Evolutionary conservation across 2,888 invertebrate genomes (phyloP), one percentile per base, ranked within the genome.

Genomic region (Liopterus haemorrhoidalis): DNA sequence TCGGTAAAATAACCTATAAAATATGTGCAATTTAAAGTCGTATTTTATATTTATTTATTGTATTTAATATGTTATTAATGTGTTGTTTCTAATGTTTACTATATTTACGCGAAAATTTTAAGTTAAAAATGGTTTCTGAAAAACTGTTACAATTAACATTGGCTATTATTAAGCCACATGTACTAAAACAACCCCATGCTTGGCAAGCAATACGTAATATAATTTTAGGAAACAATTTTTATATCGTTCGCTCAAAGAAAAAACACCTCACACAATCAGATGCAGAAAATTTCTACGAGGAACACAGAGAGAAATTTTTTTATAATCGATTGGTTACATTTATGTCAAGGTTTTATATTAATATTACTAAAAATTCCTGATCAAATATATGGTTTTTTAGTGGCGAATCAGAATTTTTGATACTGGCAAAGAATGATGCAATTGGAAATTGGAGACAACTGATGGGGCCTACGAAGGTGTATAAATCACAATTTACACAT

Each of bases 381-480:
- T 16, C 21, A 14, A 2, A 21, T 6, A 14, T 22, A 22, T 21
- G 19, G 30, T 54, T 38, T 72, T 77, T 57, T 62, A 94, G 93
- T 73, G 94, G 93, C 1, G 81, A 82, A n/a, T 79, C 86, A 40
- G 82, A 85, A 58, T 75, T 86, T 6, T 81, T 88, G 55, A 78
- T 95, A 51, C 69, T 95, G 52, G 83, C 85, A 5, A 77, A 81
- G 49, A 70, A 77, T 31, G 75, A 90, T 68, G 87, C 87, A 4
- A 84, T 95, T 53, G 59, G 68, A 12, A 72, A 79, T 40, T 95
- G 95, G 95, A 75, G 95, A 51, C 62, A 69, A 39, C 66, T 94
- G 36, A 81, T 95, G 72, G 95, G 95, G 0, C 93, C 94, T 1
- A 94, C 95, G 0, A 91, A 91, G 70, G 87, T 85, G 0, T 86